Evolutionary conservation across 2,797 vertebrate genomes (phyloP), one percentile per base, ranked within the genome.

Genomic region (Betta splendens): DNA sequence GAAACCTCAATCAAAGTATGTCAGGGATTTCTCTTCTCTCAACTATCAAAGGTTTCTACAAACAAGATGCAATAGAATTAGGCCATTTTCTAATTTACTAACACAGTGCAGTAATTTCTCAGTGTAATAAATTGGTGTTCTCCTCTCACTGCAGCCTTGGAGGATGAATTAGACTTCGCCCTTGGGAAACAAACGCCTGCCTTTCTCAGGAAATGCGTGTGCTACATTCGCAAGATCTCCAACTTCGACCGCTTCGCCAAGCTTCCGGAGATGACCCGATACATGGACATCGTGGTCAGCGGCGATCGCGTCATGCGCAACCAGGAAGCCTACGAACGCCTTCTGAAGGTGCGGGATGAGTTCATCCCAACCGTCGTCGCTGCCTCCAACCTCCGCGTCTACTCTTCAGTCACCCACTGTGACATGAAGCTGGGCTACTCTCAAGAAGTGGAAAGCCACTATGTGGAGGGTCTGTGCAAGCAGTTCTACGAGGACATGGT

Each of bases 401-500:
- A 99, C 68, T 98, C 98, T 0, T 99, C 98, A 0, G 94, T 99
- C 81, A 99, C 98, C 4, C 97, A 99, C 86, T 99, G 98, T 68
- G 97, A 99, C 90, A 99, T 99, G 96, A 99, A 99, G 81, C 54
- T 96, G 18, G 98, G 98, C 48, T 99, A 99, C 83, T 98, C 98
- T 25, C 94, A 94, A 42, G 96, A 98, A 64, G 96, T 99, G 68
- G 98, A 99, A 85, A 98, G 93, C 66, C 94, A 99, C 72, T 99
- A 99, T 31, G 98, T 99, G 4, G 98, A 99, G 75, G 98, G 98
- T 8, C 94, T 99, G 35, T 96, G 98, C 17, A 99, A 99, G 83
- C 98, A 99, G 75, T 98, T 99, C 91, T 99, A 99, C 33, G 98
- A 99, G 86, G 98, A 99, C 84, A 98, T 99, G 97, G 94, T 99